phyloP scores from a whole-genome alignment of 2,113 vertebrate genomes.

The Columba janthina region DNA sequence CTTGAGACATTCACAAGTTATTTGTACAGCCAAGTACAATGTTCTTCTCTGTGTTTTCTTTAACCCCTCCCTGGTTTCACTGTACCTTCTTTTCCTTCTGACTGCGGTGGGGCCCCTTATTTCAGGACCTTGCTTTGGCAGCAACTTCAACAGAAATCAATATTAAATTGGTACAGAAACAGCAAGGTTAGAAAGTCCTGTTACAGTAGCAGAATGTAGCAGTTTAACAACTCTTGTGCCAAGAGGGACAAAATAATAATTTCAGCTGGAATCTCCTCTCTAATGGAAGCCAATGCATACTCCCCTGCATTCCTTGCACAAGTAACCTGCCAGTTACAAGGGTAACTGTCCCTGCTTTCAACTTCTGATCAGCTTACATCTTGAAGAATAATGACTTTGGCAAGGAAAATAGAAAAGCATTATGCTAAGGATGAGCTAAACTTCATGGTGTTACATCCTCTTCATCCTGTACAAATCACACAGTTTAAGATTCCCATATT shows the following conservation, averaged over 20 bases:
- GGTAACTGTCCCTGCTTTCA: neutral
- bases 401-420: neutral
- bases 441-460: neutral
- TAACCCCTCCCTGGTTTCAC: conserved; percentile 54
- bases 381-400: conserved; percentile 22
- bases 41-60: conserved; percentile 64
- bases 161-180: neutral
- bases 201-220: conserved; percentile 39
- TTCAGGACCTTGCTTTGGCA: conserved; percentile 12
- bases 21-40: conserved; percentile 63
- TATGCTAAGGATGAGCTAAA: conserved; percentile 11
- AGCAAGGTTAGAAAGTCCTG: neutral
- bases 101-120: neutral
- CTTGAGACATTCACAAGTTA: conserved; percentile 26
- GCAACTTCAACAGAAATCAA: neutral
- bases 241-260: neutral
- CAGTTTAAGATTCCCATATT: neutral
- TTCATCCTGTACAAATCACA: neutral
- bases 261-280: neutral
- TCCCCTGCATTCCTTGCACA: neutral
- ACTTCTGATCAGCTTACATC: neutral
- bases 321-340: neutral
- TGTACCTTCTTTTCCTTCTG: conserved; percentile 40
- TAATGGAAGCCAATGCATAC: neutral
- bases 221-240: neutral